These are phyloP conservation scores for Lasaia peninsularis DNA, from an alignment of 1,140 invertebrate genomes.

Conservation along the genomic window DNA sequence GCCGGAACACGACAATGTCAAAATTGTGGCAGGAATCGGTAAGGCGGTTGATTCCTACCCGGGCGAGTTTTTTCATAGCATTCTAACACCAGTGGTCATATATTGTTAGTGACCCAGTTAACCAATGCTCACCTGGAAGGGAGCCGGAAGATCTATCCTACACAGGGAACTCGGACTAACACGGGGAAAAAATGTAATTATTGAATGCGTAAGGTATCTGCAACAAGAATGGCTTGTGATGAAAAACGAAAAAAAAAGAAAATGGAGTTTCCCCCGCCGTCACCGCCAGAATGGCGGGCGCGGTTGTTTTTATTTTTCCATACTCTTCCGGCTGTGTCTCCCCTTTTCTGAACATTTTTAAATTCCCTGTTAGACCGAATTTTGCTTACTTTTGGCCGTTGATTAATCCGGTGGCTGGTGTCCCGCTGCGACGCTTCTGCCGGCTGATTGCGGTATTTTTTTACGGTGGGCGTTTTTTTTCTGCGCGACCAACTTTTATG, in stretches of 20 bases:
- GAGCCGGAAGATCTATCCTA: too few relatives aligned
- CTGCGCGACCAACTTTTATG: conserved; percentile 27
- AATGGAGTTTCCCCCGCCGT: conserved; percentile 57
- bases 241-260: conserved; percentile 60
- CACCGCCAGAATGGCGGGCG: conserved; percentile 62
- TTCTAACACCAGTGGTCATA: too few relatives aligned
- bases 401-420: conserved; percentile 64
- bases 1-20: too few relatives aligned
- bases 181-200: conserved; percentile 24
- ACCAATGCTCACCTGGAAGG: too few relatives aligned
- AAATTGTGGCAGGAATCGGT: too few relatives aligned
- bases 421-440: conserved; percentile 54
- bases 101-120: too few relatives aligned
- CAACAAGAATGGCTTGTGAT: conserved; percentile 35
- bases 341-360: conserved; percentile 53
- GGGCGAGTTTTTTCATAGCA: too few relatives aligned
- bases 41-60: too few relatives aligned
- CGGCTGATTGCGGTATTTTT: conserved; percentile 57
- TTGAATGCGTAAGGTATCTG: conserved; percentile 15
- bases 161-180: too few relatives aligned
- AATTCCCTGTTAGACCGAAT: conserved; percentile 43
- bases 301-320: conserved; percentile 54
- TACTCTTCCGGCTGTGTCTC: conserved; percentile 52
- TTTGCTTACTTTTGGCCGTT: conserved; percentile 59
- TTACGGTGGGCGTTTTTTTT: conserved; percentile 34